phyloP scores from a whole-genome alignment of 1,140 invertebrate species.

The Atta texana region DNA sequence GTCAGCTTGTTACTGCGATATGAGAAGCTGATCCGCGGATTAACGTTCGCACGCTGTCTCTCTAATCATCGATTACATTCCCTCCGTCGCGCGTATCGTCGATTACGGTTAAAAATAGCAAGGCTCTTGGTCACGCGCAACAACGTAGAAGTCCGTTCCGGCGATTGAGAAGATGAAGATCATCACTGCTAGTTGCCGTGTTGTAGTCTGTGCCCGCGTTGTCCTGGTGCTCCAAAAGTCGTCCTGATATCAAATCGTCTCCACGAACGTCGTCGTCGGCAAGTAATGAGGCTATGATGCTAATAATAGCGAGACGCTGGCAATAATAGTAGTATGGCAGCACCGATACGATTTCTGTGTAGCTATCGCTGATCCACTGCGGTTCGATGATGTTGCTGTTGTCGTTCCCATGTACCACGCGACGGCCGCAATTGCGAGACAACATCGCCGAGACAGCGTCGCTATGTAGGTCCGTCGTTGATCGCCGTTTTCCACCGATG shows the following conservation, averaged over 20 bases:
- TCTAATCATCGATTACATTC: conserved; percentile 34
- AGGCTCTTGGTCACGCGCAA: conserved; percentile 80
- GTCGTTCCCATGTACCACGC: conserved; percentile 42
- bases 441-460: conserved; percentile 63
- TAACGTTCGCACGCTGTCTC: conserved; percentile 46
- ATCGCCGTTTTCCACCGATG: conserved; percentile 63
- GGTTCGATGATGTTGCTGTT: conserved; percentile 49
- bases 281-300: conserved; percentile 30
- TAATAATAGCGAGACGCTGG: background rate
- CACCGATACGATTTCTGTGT: conserved; percentile 41
- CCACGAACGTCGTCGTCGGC: conserved; percentile 51
- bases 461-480: conserved; percentile 24
- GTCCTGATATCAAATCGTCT: background rate
- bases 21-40: conserved; percentile 13
- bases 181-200: conserved; percentile 40
- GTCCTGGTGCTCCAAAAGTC: background rate
- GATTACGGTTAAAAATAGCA: conserved; percentile 50
- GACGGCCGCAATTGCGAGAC: conserved; percentile 55
- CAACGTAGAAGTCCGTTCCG: conserved; percentile 54
- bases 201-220: conserved; percentile 14
- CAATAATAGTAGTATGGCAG: conserved; percentile 55
- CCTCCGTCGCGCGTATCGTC: conserved; percentile 44
- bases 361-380: conserved; percentile 59
- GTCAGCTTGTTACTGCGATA: background rate
- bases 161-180: conserved; percentile 27